Evolutionary conservation across 2,888 invertebrate genomes (phyloP).

Genomic region (Ditula angustiorana): DNA sequence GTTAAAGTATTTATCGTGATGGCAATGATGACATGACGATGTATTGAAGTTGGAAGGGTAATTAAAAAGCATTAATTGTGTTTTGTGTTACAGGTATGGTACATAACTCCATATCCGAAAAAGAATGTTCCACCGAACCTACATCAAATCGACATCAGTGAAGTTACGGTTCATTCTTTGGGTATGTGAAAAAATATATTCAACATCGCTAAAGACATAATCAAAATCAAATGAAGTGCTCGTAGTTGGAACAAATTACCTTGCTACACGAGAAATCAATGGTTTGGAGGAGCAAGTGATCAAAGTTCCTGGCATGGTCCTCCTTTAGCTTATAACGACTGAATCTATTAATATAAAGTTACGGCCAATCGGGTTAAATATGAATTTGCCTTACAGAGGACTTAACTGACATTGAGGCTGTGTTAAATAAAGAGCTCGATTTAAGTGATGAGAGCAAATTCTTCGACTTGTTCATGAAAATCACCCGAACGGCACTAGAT

Average conservation of each 20-base stretch:
- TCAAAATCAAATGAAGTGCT: too few species aligned
- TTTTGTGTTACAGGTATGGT: not conserved
- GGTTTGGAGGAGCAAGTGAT: too few species aligned
- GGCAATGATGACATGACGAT: too few species aligned
- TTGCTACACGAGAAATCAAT: too few species aligned
- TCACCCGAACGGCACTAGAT: not conserved
- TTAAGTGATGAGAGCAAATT: not conserved
- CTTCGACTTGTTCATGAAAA: not conserved
- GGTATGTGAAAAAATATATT: not conserved
- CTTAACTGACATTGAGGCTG: not conserved
- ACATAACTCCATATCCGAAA: slow-evolving; percentile 1
- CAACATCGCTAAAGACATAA: too few species aligned
- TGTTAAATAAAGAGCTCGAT: not conserved
- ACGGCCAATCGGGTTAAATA: too few species aligned
- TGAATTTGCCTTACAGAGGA: not conserved
- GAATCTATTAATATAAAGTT: too few species aligned
- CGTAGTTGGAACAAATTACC: too few species aligned
- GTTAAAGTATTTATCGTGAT: too few species aligned
- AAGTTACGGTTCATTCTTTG: not conserved
- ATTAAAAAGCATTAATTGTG: not conserved
- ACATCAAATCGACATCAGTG: slow-evolving; percentile 4
- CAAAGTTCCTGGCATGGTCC: too few species aligned
- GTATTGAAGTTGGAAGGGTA: too few species aligned
- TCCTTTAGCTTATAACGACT: too few species aligned
- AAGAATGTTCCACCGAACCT: not conserved